Evolutionary conservation across 2,113 vertebrate species (phyloP).

Genomic region (Psammodynastes pulverulentus): DNA sequence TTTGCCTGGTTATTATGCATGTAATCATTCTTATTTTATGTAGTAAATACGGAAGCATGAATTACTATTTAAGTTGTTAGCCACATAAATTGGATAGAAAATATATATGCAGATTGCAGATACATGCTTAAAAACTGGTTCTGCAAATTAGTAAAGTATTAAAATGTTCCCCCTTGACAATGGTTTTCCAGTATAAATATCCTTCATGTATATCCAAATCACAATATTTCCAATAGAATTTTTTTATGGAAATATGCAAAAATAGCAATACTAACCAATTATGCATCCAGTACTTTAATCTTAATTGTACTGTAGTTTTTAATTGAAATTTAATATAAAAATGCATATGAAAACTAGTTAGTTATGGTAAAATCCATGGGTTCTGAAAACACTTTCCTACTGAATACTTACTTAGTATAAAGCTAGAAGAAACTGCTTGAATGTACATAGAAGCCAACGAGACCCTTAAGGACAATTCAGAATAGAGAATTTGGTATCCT

Average conservation of each 20-base stretch:
- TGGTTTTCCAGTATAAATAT: not conserved
- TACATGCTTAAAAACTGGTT: not conserved
- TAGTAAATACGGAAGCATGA: not conserved
- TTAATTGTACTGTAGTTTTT: not conserved
- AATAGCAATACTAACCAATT: not conserved
- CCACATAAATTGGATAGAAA: not conserved
- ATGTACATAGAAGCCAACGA: slow-evolving; percentile 1
- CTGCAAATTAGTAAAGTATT: not conserved
- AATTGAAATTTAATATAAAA: not conserved
- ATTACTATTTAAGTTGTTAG: not conserved
- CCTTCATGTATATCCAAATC: not conserved
- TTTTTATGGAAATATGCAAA: not conserved
- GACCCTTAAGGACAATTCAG: not conserved
- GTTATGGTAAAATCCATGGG: not conserved
- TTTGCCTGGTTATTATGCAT: not conserved
- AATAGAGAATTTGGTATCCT: not conserved
- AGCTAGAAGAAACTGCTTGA: slow-evolving; percentile 1
- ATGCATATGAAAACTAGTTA: not conserved
- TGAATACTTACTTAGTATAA: not conserved
- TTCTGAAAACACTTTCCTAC: not conserved
- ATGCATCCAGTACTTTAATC: not conserved
- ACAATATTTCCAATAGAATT: not conserved
- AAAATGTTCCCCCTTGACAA: not conserved
- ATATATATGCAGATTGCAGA: not conserved
- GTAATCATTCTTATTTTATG: not conserved